Conservation (phyloP, 2,797 vertebrate species). For the Pyrocephalus nanus region DNA sequence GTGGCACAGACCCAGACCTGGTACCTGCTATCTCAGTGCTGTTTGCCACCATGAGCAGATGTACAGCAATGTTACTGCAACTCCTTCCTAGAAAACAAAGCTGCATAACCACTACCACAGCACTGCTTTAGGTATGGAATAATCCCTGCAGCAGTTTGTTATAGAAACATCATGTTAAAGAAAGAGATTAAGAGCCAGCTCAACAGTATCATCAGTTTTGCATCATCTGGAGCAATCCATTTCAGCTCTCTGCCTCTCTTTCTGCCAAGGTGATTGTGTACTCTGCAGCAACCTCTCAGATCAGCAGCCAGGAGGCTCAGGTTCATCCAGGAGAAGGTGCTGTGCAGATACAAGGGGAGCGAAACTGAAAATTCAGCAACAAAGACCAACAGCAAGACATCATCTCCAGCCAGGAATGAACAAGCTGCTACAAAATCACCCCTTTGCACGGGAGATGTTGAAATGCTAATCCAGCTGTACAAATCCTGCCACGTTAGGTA, state of each 20-base stretch:
- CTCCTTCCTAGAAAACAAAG: neutral
- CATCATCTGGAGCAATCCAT: neutral
- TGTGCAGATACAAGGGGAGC: neutral
- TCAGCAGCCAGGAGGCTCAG: neutral
- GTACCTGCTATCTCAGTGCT: neutral
- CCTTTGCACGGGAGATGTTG: neutral
- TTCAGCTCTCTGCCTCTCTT: neutral
- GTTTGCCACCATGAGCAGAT: neutral
- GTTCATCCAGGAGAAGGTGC: neutral
- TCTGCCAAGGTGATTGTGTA: neutral
- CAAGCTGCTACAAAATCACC: neutral
- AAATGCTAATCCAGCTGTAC: neutral
- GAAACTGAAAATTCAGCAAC: neutral
- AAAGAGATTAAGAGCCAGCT: neutral
- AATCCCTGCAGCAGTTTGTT: neutral
- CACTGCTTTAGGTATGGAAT: neutral
- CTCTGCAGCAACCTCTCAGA: neutral
- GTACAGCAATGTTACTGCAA: neutral
- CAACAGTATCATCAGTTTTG: neutral
- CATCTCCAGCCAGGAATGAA: neutral
- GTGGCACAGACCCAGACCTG: neutral
- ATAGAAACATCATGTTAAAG: neutral
- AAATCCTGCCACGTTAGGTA: neutral
- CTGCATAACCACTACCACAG: neutral
- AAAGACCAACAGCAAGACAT: neutral